A percentile compares a stretch with the other conserved stretches of the same genome.
phyloP scores from a whole-genome alignment of 2,797 vertebrate genomes.

The Artibeus lituratus region DNA sequence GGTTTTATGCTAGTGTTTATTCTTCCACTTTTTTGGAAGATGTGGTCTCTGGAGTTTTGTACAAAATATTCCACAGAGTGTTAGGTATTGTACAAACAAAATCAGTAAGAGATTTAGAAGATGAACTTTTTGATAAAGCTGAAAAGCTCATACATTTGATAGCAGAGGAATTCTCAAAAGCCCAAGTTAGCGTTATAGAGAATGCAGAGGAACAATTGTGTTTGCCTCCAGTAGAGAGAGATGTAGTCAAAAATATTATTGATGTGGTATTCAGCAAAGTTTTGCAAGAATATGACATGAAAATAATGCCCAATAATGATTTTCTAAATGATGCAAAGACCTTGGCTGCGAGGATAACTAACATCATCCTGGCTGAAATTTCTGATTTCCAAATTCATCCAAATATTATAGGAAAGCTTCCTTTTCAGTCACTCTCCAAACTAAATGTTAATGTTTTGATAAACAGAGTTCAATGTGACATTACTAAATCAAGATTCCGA shows the following conservation, averaged over 20 bases:
- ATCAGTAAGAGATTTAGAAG: conserved; percentile 34
- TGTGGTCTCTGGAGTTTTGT: conserved; percentile 69
- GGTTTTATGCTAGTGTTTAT: conserved; percentile 52
- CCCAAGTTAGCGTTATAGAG: conserved; percentile 57
- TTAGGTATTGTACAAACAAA: conserved; percentile 63
- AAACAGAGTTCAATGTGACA: conserved; percentile 41
- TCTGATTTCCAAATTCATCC: conserved; percentile 71
- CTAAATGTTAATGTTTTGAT: conserved; percentile 55
- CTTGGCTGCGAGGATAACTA: conserved; percentile 52
- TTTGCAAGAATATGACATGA: conserved; percentile 63
- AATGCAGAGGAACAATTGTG: conserved; percentile 16
- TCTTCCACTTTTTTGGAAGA: conserved; percentile 73
- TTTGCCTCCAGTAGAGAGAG: conserved; percentile 50
- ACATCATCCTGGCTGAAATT: conserved; percentile 63
- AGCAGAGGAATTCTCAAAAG: conserved; percentile 56
- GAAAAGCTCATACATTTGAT: conserved; percentile 65
- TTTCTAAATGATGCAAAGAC: conserved; percentile 65
- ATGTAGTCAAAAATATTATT: conserved; percentile 47
- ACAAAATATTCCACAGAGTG: conserved; percentile 70
- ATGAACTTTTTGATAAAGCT: conserved; percentile 59
- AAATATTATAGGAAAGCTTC: conserved; percentile 52
- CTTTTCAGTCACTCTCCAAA: conserved; percentile 34
- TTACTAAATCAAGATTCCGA: conserved; percentile 52
- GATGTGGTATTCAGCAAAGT: conserved; percentile 54
- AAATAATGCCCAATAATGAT: conserved; percentile 46